phyloP scores from a whole-genome alignment of 1,140 invertebrate species.

The Chrysomallon squamiferum region DNA sequence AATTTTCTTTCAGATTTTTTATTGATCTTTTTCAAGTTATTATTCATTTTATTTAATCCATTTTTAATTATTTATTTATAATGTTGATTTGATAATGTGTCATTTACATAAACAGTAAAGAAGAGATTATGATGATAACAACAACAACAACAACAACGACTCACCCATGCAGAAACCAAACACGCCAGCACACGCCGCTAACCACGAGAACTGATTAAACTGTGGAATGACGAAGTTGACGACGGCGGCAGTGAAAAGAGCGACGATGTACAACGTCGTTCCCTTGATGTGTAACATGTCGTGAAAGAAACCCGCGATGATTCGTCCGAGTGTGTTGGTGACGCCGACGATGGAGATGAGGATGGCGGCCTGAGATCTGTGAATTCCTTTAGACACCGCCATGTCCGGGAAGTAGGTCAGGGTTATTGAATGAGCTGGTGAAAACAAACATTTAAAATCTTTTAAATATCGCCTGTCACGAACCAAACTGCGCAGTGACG shows the following conservation, averaged over 20 bases:
- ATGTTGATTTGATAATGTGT: no score
- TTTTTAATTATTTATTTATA: no score
- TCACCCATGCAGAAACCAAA: conserved; percentile 58
- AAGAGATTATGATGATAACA: no score
- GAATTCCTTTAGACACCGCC: conserved; percentile 35
- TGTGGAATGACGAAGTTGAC: conserved; percentile 38
- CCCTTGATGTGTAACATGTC: conserved; percentile 38
- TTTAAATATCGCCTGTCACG: no score
- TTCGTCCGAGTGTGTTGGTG: conserved; percentile 42
- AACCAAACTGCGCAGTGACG: no score
- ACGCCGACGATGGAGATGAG: conserved; percentile 53
- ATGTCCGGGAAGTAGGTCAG: conserved; percentile 53
- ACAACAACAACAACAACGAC: no score
- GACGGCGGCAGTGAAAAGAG: conserved; percentile 34
- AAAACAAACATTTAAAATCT: conserved; percentile 1
- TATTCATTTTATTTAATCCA: no score
- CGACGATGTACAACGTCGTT: conserved; percentile 34
- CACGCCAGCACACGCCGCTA: conserved; percentile 21
- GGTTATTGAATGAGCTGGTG: conserved; percentile 45
- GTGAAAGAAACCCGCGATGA: conserved; percentile 42
- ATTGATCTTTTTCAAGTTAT: no score
- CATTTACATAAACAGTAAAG: no score
- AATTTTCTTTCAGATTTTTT: no score
- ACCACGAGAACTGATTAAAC: conserved; percentile 28
- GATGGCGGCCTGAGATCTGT: conserved; percentile 23